A percentile compares a stretch with the other conserved stretches of the same genome.
phyloP scores from a whole-genome alignment of 1,140 invertebrate genomes.

The Sinonovacula constricta region DNA sequence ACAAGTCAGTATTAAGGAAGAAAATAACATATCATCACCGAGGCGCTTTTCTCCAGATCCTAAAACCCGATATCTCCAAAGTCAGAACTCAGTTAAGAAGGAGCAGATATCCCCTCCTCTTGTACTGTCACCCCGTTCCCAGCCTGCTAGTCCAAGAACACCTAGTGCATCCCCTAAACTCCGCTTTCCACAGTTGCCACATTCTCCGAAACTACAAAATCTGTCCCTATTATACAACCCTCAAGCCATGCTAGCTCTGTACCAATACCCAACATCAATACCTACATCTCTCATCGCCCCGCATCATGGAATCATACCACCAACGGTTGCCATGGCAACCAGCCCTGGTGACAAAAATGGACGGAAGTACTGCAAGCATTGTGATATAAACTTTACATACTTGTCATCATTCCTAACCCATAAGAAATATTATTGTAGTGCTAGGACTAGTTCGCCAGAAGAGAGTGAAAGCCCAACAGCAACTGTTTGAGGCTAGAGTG shows the following conservation, averaged over 20 bases:
- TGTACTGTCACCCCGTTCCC: constrained; percentile 21
- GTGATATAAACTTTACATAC: constrained; percentile 97
- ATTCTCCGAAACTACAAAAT: constrained; percentile 36
- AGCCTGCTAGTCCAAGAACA: constrained; percentile 30
- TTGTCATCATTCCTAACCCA: constrained; percentile 94
- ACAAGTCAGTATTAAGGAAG: not conserved
- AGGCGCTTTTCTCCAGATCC: constrained; percentile 38
- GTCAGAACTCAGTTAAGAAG: constrained; percentile 31
- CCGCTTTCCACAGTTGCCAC: constrained; percentile 6
- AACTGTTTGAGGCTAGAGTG: constrained; percentile 24
- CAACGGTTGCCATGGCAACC: not conserved
- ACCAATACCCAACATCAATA: constrained; percentile 26
- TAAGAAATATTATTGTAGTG: constrained; percentile 96
- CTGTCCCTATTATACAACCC: constrained; percentile 50
- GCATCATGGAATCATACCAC: not conserved
- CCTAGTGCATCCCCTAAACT: constrained; percentile 25
- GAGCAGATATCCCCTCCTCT: constrained; percentile 10
- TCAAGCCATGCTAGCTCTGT: constrained; percentile 26
- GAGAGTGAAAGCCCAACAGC: constrained; percentile 38
- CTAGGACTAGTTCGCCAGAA: constrained; percentile 43
- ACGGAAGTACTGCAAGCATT: constrained; percentile 93
- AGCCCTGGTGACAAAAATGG: constrained; percentile 27
- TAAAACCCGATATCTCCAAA: constrained; percentile 45
- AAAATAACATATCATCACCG: constrained; percentile 24
- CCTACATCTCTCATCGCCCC: constrained; percentile 50